A percentile compares a stretch with the other conserved stretches of the same genome.
phyloP scores from a whole-genome alignment of 2,888 invertebrate genomes.

The Seira sanloemensis region DNA sequence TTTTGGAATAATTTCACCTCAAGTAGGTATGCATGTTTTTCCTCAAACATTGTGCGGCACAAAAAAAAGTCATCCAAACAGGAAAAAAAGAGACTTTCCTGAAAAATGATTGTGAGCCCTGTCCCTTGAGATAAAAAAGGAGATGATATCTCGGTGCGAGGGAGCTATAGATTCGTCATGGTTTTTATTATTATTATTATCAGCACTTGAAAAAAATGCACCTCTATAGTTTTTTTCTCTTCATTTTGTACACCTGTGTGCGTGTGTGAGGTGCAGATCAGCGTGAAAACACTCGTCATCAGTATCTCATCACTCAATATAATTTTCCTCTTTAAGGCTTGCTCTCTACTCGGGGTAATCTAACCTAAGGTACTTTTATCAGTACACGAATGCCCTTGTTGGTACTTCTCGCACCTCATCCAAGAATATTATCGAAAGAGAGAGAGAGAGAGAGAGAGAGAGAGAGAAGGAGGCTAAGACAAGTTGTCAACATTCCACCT shows the following conservation, averaged over 20 bases:
- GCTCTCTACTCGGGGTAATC: background rate
- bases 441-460: slow-evolving; percentile 32
- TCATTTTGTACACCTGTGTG: slow-evolving; percentile 30
- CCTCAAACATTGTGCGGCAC: slow-evolving; percentile 21
- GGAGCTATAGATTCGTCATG: slow-evolving; percentile 60
- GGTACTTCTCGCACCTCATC: slow-evolving; percentile 20
- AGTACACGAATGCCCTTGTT: slow-evolving; percentile 35
- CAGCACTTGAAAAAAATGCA: slow-evolving; percentile 35
- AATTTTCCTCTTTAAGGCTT: slow-evolving; percentile 23
- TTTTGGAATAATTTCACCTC: slow-evolving; percentile 6
- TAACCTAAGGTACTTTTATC: background rate
- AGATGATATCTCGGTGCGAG: slow-evolving; percentile 56
- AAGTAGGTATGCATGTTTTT: slow-evolving; percentile 15
- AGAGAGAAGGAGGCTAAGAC: slow-evolving; percentile 25
- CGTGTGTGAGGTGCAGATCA: slow-evolving; percentile 51
- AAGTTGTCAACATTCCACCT: slow-evolving; percentile 56
- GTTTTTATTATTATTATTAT: slow-evolving; percentile 45
- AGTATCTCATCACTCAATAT: slow-evolving; percentile 27
- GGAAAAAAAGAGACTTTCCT: slow-evolving; percentile 25
- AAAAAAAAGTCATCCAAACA: slow-evolving; percentile 41
- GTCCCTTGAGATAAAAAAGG: slow-evolving; percentile 34
- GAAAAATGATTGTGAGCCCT: slow-evolving; percentile 42
- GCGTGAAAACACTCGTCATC: slow-evolving; percentile 61
- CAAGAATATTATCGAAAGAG: slow-evolving; percentile 40
- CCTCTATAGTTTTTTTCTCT: background rate